Base-by-base conservation (phyloP, 2,888 invertebrate genomes). In the Drosophila peninsularis region DNA sequence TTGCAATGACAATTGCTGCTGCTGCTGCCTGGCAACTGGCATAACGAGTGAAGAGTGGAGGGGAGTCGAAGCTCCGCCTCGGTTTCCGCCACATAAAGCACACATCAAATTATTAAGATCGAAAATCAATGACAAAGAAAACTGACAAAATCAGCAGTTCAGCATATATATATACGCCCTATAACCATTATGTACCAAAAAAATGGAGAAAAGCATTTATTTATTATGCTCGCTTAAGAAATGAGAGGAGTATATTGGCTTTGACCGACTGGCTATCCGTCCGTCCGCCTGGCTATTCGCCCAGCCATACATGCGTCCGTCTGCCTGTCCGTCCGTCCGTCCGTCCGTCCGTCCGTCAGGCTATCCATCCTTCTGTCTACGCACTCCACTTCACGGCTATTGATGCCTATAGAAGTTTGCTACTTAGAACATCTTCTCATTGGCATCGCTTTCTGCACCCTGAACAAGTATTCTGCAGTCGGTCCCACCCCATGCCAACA, bases 71-170 rank as follows among this genome's bases (percentile, higher is more conserved):
- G 49, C 32, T 27, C 73, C 70, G 57, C 63, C 47, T 53, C 61
- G 42, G 63, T 75, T 83, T 83, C 86, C 86, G 77, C 63, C 57
- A 72, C 86, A 83, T 86, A 83, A 83, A 83, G 72, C 82, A 75
- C 82, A 75, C 69, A 78, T 72, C 79, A 71, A 83, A 86, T 86
- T 83, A 86, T 86, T 83, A 83, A 79, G 83, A 86, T 86, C 83
- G 81, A 79, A 81, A 83, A 77, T 83, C 82, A 86, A 83, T 86
- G 82, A 68, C 70, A 77, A 83, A 83, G 82, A 83, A 82, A 83
- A 83, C 83, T 71, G 86, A 83, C 87, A 83, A 77, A 79, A 83
- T 83, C 82, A 86, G 82, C 82, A 86, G 50, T 47, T 68, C 24
- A 45, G 24, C 5, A 45, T n/a, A 45, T 17, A 45, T 17, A 30